phyloP scores from a whole-genome alignment of 1,140 invertebrate species.

The Popillia japonica region DNA sequence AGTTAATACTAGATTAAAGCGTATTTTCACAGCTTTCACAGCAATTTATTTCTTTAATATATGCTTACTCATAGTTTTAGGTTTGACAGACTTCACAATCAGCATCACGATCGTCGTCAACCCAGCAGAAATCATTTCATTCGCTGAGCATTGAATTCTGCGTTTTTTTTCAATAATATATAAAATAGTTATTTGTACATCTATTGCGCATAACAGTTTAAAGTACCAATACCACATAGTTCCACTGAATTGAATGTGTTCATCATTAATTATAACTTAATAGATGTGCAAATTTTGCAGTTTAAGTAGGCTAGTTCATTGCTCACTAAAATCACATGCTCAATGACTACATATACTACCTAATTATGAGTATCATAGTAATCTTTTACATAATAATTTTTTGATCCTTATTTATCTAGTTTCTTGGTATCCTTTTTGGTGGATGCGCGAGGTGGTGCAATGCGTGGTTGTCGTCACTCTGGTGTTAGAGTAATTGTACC shows the following conservation, averaged over 20 bases:
- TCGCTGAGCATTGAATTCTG: not conserved
- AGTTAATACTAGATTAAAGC: not conserved
- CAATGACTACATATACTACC: not conserved
- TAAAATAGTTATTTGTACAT: not conserved
- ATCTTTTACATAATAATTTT: not conserved
- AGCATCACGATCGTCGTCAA: constrained; percentile 3
- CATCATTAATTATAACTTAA: not conserved
- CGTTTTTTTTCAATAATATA: not conserved
- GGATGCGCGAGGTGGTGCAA: constrained; percentile 94
- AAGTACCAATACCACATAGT: no score
- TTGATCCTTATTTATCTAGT: constrained; percentile 63
- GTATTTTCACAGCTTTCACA: constrained; percentile 16
- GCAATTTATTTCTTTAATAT: constrained; percentile 4
- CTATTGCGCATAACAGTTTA: not conserved
- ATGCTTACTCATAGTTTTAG: constrained; percentile 21
- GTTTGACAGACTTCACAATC: not conserved
- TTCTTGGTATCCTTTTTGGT: constrained; percentile 98
- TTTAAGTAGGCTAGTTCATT: not conserved
- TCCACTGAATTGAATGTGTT: not conserved
- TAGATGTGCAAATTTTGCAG: constrained; percentile 10
- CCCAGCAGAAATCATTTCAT: constrained; percentile 2
- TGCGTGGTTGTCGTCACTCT: constrained; percentile 94
- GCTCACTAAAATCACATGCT: constrained; percentile 8
- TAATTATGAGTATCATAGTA: not conserved
- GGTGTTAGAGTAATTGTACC: constrained; percentile 95